Percentiles rank a stretch among this genome's conserved stretches.
Conservation (phyloP, 2,113 vertebrate species). For the Corythaeola cristata region DNA sequence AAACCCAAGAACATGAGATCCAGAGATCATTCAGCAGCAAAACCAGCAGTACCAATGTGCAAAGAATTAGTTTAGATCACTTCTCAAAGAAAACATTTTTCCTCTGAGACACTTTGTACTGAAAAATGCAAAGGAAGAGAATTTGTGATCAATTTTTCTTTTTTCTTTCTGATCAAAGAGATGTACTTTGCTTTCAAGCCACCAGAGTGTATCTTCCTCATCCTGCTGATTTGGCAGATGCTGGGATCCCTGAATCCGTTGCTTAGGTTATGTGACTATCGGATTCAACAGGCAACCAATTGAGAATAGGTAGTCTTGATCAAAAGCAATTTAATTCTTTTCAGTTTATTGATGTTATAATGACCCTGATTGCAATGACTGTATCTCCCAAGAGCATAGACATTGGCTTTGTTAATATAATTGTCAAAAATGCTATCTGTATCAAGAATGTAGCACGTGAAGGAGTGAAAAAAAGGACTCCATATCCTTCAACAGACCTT, state of each 20-base stretch:
- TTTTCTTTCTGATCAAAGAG: neutral
- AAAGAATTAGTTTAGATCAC: neutral
- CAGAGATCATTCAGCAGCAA: neutral
- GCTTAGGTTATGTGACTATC: neutral
- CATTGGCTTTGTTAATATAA: neutral
- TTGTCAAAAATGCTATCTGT: neutral
- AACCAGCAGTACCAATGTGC: neutral
- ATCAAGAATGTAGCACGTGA: neutral
- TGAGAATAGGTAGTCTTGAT: neutral
- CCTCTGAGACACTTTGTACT: neutral
- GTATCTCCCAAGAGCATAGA: neutral
- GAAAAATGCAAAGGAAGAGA: neutral
- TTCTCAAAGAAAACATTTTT: neutral
- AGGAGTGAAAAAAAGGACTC: neutral
- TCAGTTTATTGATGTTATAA: conserved; percentile 13
- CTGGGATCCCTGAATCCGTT: neutral
- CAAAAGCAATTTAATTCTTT: conserved; percentile 16
- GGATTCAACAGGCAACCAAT: neutral
- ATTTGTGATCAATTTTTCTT: neutral
- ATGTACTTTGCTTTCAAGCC: conserved; percentile 1
- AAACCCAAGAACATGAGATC: neutral
- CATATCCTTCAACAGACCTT: neutral
- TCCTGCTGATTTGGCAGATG: neutral
- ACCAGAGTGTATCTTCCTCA: neutral
- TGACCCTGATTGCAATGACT: neutral